Conservation (phyloP, 2,888 invertebrate species). For the Glomeris marginata region DNA sequence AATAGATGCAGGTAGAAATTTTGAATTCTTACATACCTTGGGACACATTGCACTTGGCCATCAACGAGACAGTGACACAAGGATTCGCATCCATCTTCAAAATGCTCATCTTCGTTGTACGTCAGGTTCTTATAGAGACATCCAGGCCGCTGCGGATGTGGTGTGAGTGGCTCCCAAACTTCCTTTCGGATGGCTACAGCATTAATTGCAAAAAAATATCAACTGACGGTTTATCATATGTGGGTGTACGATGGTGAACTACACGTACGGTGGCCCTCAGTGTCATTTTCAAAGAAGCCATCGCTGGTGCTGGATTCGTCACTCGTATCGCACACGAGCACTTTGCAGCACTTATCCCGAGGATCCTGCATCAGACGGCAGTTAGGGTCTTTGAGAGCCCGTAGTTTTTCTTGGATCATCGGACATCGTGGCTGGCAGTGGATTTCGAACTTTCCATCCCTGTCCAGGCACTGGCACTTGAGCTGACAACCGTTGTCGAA, state of each 20-base stretch:
- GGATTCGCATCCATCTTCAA: conserved; percentile 65
- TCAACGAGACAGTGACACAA: conserved; percentile 59
- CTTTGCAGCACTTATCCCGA: conserved; percentile 18
- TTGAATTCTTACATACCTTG: conserved; percentile 38
- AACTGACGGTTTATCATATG: no score
- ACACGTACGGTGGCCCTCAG: no score
- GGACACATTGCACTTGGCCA: conserved; percentile 55
- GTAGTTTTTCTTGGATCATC: conserved; percentile 4
- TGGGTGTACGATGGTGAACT: no score
- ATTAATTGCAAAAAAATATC: no score
- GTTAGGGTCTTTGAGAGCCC: conserved; percentile 9
- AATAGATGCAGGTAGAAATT: conserved; percentile 2
- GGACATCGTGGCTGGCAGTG: conserved; percentile 16
- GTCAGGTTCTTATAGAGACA: conserved; percentile 53
- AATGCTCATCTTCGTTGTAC: conserved; percentile 51
- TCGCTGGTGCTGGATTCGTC: neutral
- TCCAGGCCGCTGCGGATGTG: conserved; percentile 25
- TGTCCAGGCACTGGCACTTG: conserved; percentile 25
- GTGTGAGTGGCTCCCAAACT: no score
- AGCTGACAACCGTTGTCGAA: conserved; percentile 26
- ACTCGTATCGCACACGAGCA: conserved; percentile 15
- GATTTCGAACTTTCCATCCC: conserved; percentile 26
- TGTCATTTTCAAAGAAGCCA: neutral
- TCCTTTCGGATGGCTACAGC: no score
- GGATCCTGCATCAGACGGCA: conserved; percentile 17